phyloP scores from a whole-genome alignment of 1,140 invertebrate species.

The Thaumetopoea pityocampa region DNA sequence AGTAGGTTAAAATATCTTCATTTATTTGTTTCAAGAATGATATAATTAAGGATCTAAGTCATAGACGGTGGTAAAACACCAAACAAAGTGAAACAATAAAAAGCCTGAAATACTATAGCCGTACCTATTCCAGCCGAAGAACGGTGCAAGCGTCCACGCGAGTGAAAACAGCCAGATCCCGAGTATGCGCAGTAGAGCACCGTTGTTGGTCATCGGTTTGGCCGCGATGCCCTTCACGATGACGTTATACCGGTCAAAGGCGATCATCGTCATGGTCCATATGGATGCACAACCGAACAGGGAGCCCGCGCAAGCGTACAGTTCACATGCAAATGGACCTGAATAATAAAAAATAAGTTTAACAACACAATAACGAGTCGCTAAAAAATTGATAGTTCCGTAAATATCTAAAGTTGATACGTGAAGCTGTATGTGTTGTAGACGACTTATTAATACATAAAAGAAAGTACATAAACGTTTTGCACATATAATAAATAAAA shows the following conservation, averaged over 20 bases:
- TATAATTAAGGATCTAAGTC: no score
- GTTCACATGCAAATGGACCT: constrained; percentile 87
- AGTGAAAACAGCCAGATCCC: constrained; percentile 82
- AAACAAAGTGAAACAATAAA: no score
- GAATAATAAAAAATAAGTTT: neutral
- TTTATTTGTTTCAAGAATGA: no score
- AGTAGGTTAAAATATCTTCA: no score
- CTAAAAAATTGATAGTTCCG: no score
- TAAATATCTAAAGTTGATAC: no score
- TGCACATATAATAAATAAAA: no score
- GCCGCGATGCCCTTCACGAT: constrained; percentile 87
- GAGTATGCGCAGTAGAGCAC: constrained; percentile 81
- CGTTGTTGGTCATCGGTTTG: constrained; percentile 81
- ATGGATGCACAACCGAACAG: constrained; percentile 90
- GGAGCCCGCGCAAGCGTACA: constrained; percentile 88
- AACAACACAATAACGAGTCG: neutral
- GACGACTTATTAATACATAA: no score
- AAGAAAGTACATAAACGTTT: no score
- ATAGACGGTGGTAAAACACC: no score
- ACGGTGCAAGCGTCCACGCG: constrained; percentile 82
- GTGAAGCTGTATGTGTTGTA: no score
- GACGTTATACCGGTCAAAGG: constrained; percentile 91
- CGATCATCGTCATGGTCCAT: constrained; percentile 91
- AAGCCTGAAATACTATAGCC: no score
- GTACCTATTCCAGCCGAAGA: constrained; percentile 82